Evolutionary conservation across 2,888 invertebrate genomes (phyloP), one percentile per base, ranked within the genome.

Genomic region (Heliconius aoede): DNA sequence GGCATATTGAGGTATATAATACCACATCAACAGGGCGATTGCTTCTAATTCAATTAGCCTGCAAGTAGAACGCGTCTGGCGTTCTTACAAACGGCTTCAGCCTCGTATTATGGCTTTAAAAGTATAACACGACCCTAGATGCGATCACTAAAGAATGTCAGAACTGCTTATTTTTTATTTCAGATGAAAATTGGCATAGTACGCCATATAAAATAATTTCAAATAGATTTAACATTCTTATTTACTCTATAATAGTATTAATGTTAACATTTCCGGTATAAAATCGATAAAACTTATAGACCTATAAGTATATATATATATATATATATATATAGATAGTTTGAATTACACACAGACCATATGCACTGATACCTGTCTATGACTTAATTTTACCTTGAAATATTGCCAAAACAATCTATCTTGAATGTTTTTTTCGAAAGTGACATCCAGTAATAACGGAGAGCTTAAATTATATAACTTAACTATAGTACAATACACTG

Each of bases 21-120:
- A 82, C 79, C 83, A 83, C 82, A 84, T 84, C 85, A 85, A 80
- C 84, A 83, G 83, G 88, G 88, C 91, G 89, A 90, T 91, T 91
- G 92, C 87, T 87, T 86, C 89, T 94, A 94, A 94, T 93, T 93
- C 85, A 93, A 94, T 94, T 93, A 93, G 85, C 81, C 64, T 83
- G 87, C 90, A 91, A 91, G 89, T 92, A 86, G 92, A 91, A 89
- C 91, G 87, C 86, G 87, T 85, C 82, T 81, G 84, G 84, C 83
- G 83, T 84, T 82, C 85, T 77, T 26, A 64, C 40, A 76, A 68
- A 65, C 72, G 76, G 78, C 75, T 76, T 73, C 76, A 65, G 40
- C 72, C 60, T 72, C 60, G 40, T 73, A 61, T 64, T 75, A 73
- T 71, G 65, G 72, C 62, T 74, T 78, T 26, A 61, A 28, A 61